Evolutionary conservation across 2,113 vertebrate species (phyloP).

Genomic region (Gavia stellata): DNA sequence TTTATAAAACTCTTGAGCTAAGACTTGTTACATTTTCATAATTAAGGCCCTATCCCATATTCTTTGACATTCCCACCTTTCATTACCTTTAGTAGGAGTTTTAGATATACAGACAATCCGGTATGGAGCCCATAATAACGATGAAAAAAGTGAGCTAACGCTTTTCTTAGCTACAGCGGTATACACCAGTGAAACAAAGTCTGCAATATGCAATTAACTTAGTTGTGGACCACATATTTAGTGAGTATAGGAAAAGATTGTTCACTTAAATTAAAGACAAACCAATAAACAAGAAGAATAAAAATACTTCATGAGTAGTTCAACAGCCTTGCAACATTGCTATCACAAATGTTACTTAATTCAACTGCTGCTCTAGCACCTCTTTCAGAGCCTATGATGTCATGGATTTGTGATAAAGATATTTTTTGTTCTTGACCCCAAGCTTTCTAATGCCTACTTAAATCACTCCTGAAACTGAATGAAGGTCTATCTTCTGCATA

Average conservation of each 20-base stretch:
- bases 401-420: neutral
- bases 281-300: neutral
- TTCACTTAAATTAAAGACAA: neutral
- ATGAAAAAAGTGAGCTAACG: neutral
- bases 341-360: neutral
- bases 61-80: neutral
- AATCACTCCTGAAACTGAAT: neutral
- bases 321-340: neutral
- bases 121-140: neutral
- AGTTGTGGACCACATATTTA: neutral
- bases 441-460: neutral
- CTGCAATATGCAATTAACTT: neutral
- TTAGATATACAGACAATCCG: neutral
- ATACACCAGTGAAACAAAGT: neutral
- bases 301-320: neutral
- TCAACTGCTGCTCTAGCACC: neutral
- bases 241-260: neutral
- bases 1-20: neutral
- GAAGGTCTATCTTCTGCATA: neutral
- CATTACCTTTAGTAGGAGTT: neutral
- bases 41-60: neutral
- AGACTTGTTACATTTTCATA: neutral
- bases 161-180: neutral
- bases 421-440: neutral
- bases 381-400: neutral